Percentiles rank a stretch among this genome's conserved stretches.
phyloP scores from a whole-genome alignment of 2,888 invertebrate genomes.

The Galerucella calmariensis region DNA sequence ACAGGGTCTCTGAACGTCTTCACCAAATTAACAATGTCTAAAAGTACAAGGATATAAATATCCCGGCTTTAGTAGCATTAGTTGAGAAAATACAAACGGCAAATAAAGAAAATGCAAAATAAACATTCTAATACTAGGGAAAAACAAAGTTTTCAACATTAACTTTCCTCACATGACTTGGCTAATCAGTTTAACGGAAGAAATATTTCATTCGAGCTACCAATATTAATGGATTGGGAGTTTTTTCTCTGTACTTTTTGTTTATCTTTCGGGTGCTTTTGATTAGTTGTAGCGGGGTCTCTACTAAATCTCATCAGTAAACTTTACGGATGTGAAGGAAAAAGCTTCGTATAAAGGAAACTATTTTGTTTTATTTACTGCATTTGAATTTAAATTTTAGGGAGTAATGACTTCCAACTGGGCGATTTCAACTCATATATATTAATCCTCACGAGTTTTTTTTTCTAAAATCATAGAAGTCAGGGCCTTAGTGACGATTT shows the following conservation, averaged over 20 bases:
- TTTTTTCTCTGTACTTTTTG: slow-evolving; percentile 58
- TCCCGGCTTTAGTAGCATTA: slow-evolving; percentile 45
- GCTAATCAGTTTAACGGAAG: slow-evolving; percentile 51
- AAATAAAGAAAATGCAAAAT: slow-evolving; percentile 52
- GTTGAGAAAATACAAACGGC: slow-evolving; percentile 45
- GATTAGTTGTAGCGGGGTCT: slow-evolving; percentile 29
- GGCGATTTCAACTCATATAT: neutral
- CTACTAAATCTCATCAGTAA: slow-evolving; percentile 18
- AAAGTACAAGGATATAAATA: slow-evolving; percentile 31
- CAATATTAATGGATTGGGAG: slow-evolving; percentile 51
- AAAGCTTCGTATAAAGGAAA: slow-evolving; percentile 21
- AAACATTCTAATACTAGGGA: slow-evolving; percentile 47
- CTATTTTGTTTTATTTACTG: slow-evolving; percentile 12
- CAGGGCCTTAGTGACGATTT: no score
- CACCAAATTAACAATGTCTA: slow-evolving; percentile 38
- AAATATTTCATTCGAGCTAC: slow-evolving; percentile 45
- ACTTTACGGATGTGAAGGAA: slow-evolving; percentile 14
- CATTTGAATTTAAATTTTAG: neutral
- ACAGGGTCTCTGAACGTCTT: slow-evolving; percentile 12
- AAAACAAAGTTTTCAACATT: slow-evolving; percentile 51
- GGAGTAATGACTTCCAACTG: neutral
- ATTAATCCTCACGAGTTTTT: no score
- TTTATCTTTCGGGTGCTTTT: slow-evolving; percentile 56
- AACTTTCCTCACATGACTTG: slow-evolving; percentile 49
- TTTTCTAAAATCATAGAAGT: no score